Percentiles rank a stretch among this genome's conserved stretches.
phyloP scores from a whole-genome alignment of 2,888 invertebrate genomes.

The Drosophila mimetica region DNA sequence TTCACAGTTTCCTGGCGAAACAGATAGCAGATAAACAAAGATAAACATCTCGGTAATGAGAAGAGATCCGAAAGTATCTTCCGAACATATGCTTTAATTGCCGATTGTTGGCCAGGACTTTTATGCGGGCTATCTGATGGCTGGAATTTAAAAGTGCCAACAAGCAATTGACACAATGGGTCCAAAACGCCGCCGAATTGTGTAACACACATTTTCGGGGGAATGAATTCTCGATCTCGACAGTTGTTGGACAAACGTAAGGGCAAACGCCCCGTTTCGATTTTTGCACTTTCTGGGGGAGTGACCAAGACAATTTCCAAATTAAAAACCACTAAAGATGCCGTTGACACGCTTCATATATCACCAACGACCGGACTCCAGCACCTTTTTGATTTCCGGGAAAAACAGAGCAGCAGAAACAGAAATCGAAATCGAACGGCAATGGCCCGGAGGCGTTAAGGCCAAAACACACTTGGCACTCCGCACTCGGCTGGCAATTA shows the following conservation, averaged over 20 bases:
- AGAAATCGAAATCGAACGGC: neutral
- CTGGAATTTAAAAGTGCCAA: slow-evolving; percentile 55
- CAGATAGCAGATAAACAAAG: slow-evolving; percentile 60
- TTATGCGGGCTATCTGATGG: slow-evolving; percentile 57
- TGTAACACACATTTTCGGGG: slow-evolving; percentile 11
- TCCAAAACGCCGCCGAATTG: slow-evolving; percentile 20
- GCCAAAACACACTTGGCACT: slow-evolving; percentile 72
- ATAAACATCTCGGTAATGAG: slow-evolving; percentile 82
- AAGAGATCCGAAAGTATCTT: slow-evolving; percentile 61
- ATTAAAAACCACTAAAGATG: slow-evolving; percentile 79
- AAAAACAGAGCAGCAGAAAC: slow-evolving; percentile 41
- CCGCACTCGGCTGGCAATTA: slow-evolving; percentile 68
- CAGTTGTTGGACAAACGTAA: slow-evolving; percentile 73
- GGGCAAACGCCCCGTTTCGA: slow-evolving; percentile 38
- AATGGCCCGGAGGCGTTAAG: slow-evolving; percentile 61
- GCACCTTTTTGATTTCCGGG: slow-evolving; percentile 75
- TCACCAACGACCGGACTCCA: slow-evolving; percentile 47
- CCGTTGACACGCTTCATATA: slow-evolving; percentile 80
- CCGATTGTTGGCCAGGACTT: slow-evolving; percentile 67
- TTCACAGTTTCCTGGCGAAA: slow-evolving; percentile 52
- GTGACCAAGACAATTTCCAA: slow-evolving; percentile 74
- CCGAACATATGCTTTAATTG: slow-evolving; percentile 74
- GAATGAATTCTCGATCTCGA: slow-evolving; percentile 17
- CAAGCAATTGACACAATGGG: slow-evolving; percentile 52
- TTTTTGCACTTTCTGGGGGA: slow-evolving; percentile 44